Evolutionary conservation across 2,888 invertebrate species (phyloP), one percentile per base, ranked within the genome.

Genomic region (Xylota sylvarum): DNA sequence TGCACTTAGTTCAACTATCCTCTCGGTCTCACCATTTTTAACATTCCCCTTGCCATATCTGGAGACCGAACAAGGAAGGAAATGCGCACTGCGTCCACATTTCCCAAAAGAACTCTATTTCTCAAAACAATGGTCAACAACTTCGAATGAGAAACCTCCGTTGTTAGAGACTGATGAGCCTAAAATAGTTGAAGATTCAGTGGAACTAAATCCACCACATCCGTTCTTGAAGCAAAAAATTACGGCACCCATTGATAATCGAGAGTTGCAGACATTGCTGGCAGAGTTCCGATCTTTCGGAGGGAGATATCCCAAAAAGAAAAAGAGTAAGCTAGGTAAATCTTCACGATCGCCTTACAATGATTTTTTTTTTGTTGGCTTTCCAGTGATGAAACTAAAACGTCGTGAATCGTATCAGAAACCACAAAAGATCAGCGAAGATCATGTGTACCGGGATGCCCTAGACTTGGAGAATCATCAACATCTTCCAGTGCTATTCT

Each of bases 201-300:
- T 89, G 19, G 87, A 90, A 89, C 89, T 94, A 5, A 93, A 95
- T 92, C 94, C 95, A 6, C 91, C 94, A 0, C 97, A 98, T 93
- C 94, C 95, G 5, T 97, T 98, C 91, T 93, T 97, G 0, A 93
- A 94, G 30, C 93, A 95, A 81, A 96, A 96, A 89, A 94, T 98
- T 48, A 95, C 95, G 0, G 92, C 94, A 12, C 92, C 94, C 0
- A 93, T 94, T 4, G 95, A 96, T 86, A 95, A 94, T 80, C 93
- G 94, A 0, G 94, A 95, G 1, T 93, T 97, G 40, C 96, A 96
- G 92, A 94, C 95, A 0, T 90, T 96, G 74, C 92, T 98, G 9
- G 97, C 98, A 0, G 95, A 97, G 92, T 99, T 96, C 92, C 94
- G 99, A 40, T 97, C 99, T 0, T 94, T 95, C 83, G 98, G 98